Percentiles rank a stretch among this genome's conserved stretches.
These are phyloP conservation scores for Tupiocoris notatus DNA, from an alignment of 2,888 invertebrate genomes.

Conservation along the genomic window DNA sequence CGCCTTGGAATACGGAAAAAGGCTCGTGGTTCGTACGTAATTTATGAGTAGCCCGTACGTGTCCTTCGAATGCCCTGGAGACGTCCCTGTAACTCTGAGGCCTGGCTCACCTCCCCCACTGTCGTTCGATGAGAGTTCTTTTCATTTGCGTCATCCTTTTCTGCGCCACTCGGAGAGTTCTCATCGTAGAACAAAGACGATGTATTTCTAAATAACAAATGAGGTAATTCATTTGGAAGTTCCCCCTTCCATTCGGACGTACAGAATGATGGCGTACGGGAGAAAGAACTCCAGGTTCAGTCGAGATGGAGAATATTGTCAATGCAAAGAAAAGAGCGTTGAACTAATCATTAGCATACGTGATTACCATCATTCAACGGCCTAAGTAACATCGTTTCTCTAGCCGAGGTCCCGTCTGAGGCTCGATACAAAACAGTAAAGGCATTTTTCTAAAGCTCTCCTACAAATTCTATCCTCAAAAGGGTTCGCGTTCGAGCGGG, in stretches of 20 bases:
- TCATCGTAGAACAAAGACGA: conserved; percentile 17
- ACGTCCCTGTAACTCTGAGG: too few species aligned
- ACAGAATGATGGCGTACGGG: conserved; percentile 13
- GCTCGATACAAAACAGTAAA: neutral
- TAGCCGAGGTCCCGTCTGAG: neutral
- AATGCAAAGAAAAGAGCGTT: conserved; percentile 29
- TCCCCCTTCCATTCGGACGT: conserved; percentile 16
- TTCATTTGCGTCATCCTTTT: conserved; percentile 38
- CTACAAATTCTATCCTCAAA: too few species aligned
- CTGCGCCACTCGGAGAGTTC: conserved; percentile 3
- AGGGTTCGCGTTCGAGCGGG: too few species aligned
- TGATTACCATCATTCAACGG: conserved; percentile 34
- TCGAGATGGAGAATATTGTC: conserved; percentile 19
- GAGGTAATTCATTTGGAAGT: conserved; percentile 38
- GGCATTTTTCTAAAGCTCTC: neutral
- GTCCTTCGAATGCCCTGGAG: neutral
- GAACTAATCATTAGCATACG: conserved; percentile 40
- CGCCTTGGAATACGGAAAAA: neutral
- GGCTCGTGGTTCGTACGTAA: neutral
- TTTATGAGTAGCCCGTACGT: neutral
- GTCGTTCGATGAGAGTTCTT: neutral
- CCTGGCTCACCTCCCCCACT: too few species aligned
- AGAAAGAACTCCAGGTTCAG: too few species aligned
- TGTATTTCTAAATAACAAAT: conserved; percentile 38
- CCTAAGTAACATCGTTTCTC: neutral